Base-by-base conservation (phyloP, 2,888 invertebrate species). In the Osedax fenrisi region DNA sequence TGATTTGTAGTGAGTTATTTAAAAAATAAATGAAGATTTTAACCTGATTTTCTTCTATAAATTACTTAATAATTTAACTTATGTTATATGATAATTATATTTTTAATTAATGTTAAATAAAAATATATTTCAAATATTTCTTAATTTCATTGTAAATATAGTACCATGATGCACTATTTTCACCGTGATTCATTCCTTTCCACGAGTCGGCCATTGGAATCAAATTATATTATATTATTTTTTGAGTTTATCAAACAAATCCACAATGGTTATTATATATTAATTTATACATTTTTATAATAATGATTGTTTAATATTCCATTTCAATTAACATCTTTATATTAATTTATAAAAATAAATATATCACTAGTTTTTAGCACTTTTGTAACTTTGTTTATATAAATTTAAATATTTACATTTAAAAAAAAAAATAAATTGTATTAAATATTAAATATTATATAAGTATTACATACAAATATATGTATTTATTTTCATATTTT, bases 191-290 rank as follows among this genome's bases (percentile, higher is more conserved):
- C 68, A 27, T 26, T 68, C 68, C 68, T 68, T 68, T 68, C 68
- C 68, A 68, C 68, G 68, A 68, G 68, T 68, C 68, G 26, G 68
- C 68, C 68, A 68, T 68, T 68, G 68, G 26, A 41, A 41, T 41
- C 41, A 41, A 41, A 10, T 10, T 41, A 10, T 41, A 41, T 10
- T 41, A 41, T 41, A 41, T 41, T 41, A 10, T 10, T 41, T 10
- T 41, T 41, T 5, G 41, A 41, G 10, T 5, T 41, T 10, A 41
- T 41, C 41, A 41, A 41, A 41, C 41, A 41, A 5, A 41, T 41
- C 41, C 41, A 41, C 41, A 41, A 41, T 41, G 41, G 41, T 41
- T 41, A 41, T 41, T 41, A 41, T 10, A 41, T 41, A 41, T 10
- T 41, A 17, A 10, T 41, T 41, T 41, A 41, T 10, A 41, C 17